Evolutionary conservation across 2,113 vertebrate genomes (phyloP).

Genomic region (Hirundichthys speculiger): DNA sequence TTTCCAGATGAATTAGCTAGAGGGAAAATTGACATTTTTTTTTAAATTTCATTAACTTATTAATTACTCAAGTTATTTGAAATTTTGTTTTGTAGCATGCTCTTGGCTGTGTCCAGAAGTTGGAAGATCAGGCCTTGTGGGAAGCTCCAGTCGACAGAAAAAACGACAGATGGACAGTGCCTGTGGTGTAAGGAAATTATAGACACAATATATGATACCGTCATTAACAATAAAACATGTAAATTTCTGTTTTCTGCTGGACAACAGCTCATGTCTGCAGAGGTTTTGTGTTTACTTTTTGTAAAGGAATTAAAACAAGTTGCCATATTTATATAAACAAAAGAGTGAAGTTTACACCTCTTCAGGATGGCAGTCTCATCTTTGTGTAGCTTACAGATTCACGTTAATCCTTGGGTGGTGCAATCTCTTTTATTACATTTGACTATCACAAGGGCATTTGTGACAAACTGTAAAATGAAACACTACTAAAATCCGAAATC

Average conservation of each 20-base stretch:
- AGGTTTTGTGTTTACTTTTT: constrained; percentile 19
- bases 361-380: not conserved
- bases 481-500: constrained; percentile 77
- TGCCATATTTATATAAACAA: not conserved
- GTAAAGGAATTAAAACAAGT: constrained; percentile 13
- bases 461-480: constrained; percentile 79
- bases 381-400: constrained; percentile 41
- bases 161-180: constrained; percentile 23
- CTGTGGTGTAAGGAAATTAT: constrained; percentile 7
- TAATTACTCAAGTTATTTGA: no score
- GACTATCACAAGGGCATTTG: constrained; percentile 82
- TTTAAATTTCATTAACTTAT: no score
- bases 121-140: constrained; percentile 18
- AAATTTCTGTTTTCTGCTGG: not conserved
- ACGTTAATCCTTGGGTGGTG: constrained; percentile 69
- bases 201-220: not conserved
- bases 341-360: not conserved
- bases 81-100: constrained; percentile 39
- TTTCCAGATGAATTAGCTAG: no score
- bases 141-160: constrained; percentile 8
- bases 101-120: constrained; percentile 26
- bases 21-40: no score
- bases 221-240: not conserved
- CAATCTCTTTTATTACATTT: constrained; percentile 80
- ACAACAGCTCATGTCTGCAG: not conserved